A percentile compares a stretch with the other conserved stretches of the same genome.
Evolutionary conservation across 2,113 vertebrate genomes (phyloP).

Genomic region (Columba livia): DNA sequence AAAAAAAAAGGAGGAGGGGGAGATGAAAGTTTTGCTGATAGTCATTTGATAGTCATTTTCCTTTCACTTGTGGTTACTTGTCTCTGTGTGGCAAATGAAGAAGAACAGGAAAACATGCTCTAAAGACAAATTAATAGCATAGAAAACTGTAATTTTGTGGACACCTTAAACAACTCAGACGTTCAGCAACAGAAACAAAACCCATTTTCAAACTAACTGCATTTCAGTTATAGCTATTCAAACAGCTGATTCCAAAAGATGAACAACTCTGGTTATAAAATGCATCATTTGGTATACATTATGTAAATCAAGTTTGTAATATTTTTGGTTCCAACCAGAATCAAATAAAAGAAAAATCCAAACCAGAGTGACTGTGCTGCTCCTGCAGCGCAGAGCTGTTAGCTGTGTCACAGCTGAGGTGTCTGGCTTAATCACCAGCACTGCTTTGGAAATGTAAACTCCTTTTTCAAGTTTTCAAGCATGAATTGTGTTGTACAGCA

Average conservation of each 20-base stretch:
- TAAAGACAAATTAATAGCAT: neutral
- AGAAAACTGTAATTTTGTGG: conserved; percentile 5
- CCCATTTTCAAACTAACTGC: neutral
- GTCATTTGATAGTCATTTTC: neutral
- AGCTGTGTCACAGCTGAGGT: neutral
- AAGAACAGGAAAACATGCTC: neutral
- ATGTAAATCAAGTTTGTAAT: neutral
- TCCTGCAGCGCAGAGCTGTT: neutral
- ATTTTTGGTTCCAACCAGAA: neutral
- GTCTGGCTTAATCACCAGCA: neutral
- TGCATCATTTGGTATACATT: neutral
- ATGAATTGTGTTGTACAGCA: neutral
- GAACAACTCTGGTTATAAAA: conserved; percentile 13
- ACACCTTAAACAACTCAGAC: neutral
- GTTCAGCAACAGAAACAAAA: conserved; percentile 15
- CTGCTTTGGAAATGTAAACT: neutral
- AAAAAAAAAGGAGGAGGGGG: neutral
- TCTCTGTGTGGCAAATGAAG: neutral
- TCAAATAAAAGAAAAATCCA: neutral
- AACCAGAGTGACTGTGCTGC: neutral
- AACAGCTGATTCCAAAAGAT: neutral
- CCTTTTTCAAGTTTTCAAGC: neutral
- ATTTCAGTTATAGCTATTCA: neutral
- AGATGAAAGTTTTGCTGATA: conserved; percentile 1
- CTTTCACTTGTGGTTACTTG: neutral